Conservation (phyloP, 2,797 vertebrate genomes). For the Mormyrus hasselquistii region DNA sequence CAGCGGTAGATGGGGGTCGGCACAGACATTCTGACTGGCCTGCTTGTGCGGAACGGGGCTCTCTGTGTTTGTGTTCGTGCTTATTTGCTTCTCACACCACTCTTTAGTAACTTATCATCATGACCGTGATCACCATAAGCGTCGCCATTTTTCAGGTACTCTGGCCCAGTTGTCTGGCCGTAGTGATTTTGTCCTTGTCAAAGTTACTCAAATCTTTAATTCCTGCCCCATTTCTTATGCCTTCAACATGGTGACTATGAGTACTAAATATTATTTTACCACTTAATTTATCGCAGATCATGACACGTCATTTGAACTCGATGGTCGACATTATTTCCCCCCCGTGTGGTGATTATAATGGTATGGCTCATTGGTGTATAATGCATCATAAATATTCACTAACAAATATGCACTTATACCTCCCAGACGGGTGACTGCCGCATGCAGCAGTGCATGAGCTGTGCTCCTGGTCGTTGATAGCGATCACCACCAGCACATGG, state of each 20-base stretch:
- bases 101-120: background rate
- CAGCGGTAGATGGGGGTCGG: no score
- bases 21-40: no score
- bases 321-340: background rate
- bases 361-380: background rate
- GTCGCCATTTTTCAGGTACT: background rate
- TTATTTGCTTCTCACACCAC: background rate
- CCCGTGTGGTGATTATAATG: background rate
- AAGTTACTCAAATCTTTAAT: background rate
- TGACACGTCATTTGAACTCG: background rate
- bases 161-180: background rate
- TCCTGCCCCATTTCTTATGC: background rate
- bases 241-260: background rate
- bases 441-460: background rate
- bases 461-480: background rate
- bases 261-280: background rate
- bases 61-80: background rate
- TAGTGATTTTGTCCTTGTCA: background rate
- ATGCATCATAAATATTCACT: background rate
- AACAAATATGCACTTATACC: background rate
- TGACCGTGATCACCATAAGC: background rate
- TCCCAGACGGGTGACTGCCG: background rate
- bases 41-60: background rate
- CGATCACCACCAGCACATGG: background rate
- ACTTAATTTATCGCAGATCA: background rate